A percentile compares a stretch with the other conserved stretches of the same genome.
Evolutionary conservation across 1,140 invertebrate genomes (phyloP).

Genomic region (Holotrichia oblita): DNA sequence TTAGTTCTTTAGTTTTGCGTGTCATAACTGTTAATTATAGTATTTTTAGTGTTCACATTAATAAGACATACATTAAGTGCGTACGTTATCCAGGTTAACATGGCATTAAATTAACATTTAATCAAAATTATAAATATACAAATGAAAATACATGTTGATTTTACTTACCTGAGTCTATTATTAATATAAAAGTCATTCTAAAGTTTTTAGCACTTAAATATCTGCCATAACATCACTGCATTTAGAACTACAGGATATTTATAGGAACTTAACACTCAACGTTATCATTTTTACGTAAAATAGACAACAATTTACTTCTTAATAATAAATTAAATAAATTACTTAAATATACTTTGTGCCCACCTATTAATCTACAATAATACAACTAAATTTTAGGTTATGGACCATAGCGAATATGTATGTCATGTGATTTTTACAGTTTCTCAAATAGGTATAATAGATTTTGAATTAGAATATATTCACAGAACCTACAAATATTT

Average conservation of each 20-base stretch:
- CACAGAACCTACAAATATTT: no score
- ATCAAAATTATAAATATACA: neutral
- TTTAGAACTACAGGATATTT: no score
- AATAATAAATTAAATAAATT: neutral
- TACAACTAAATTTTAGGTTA: neutral
- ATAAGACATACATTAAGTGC: neutral
- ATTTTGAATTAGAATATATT: no score
- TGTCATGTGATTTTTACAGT: no score
- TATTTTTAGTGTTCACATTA: neutral
- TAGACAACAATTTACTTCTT: no score
- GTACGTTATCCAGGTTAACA: no score
- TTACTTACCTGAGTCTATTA: slow-evolving; percentile 12
- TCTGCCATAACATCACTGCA: no score
- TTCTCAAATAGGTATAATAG: no score
- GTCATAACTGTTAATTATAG: slow-evolving; percentile 62
- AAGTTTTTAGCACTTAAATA: neutral
- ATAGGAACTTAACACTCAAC: no score
- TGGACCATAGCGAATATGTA: neutral
- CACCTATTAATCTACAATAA: neutral
- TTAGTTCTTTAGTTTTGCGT: slow-evolving; percentile 65
- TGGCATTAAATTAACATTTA: neutral
- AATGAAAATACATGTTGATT: neutral
- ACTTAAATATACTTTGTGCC: neutral
- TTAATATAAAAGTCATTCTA: neutral
- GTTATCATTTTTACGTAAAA: no score